Conservation (phyloP, 30 jellyfish, hydroid and myxozoan genomes). For the Turritopsis rubra region DNA sequence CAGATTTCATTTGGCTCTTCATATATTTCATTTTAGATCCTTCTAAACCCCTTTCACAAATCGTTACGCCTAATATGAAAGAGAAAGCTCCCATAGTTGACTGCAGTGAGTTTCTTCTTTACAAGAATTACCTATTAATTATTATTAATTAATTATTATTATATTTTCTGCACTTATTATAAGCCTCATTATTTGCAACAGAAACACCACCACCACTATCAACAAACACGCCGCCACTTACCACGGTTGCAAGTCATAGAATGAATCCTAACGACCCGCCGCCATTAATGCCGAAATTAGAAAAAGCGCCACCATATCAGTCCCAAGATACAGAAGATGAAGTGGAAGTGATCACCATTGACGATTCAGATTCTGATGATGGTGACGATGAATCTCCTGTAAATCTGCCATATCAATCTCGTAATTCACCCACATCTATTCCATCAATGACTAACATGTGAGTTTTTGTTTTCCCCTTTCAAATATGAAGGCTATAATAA, state of each 20-base stretch:
- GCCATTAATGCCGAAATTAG: slow-evolving; percentile 22
- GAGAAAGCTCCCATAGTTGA: slow-evolving; percentile 16
- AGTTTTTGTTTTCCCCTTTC: too few relatives aligned
- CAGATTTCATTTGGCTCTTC: not conserved
- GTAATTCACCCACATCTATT: not conserved
- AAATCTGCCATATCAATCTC: slow-evolving; percentile 3
- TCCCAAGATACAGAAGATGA: slow-evolving; percentile 16
- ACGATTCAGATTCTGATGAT: slow-evolving; percentile 74
- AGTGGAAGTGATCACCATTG: slow-evolving; percentile 50
- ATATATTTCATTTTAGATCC: slow-evolving; percentile 10
- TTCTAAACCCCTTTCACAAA: slow-evolving; percentile 35
- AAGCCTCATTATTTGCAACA: not conserved
- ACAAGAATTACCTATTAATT: not conserved
- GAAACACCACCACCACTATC: slow-evolving; percentile 25
- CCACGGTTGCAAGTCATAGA: slow-evolving; percentile 1
- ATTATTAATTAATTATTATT: not conserved
- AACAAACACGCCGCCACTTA: slow-evolving; percentile 23
- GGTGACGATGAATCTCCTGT: slow-evolving; percentile 63
- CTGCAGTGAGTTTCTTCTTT: slow-evolving; percentile 17
- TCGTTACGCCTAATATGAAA: not conserved
- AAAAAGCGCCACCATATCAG: not conserved
- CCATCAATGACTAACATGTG: not conserved
- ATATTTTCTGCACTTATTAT: not conserved
- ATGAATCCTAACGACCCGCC: not conserved
- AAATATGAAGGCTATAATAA: too few relatives aligned